phyloP scores from a whole-genome alignment of 2,888 invertebrate genomes.

The Lepas anatifera region DNA sequence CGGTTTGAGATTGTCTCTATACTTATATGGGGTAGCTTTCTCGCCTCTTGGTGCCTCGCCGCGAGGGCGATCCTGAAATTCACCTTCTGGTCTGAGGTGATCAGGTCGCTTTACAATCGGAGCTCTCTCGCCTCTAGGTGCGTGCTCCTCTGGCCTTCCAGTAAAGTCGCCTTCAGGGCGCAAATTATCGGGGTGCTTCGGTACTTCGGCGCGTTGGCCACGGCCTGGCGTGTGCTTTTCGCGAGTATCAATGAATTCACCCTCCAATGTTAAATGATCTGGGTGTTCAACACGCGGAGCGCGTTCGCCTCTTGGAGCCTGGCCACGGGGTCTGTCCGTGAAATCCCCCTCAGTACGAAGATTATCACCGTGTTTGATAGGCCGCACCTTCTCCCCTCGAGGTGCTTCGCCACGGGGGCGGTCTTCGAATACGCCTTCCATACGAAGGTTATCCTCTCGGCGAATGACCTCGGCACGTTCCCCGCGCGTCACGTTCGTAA shows the following conservation, averaged over 20 bases:
- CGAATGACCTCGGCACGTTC: constrained; percentile 30
- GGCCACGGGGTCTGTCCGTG: constrained; percentile 24
- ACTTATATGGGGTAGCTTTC: constrained; percentile 24
- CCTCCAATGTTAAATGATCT: constrained; percentile 42
- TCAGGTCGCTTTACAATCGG: not conserved
- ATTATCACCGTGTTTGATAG: constrained; percentile 38
- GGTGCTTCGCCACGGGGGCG: constrained; percentile 33
- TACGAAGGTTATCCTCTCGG: constrained; percentile 40
- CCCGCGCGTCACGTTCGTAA: constrained; percentile 34
- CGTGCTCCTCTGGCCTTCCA: not conserved
- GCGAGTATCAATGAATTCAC: constrained; percentile 34
- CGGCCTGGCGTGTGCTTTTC: constrained; percentile 25
- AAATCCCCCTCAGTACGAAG: constrained; percentile 26
- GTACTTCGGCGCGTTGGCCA: constrained; percentile 21
- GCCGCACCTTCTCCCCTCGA: constrained; percentile 30
- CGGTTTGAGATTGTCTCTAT: constrained; percentile 49
- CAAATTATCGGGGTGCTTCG: constrained; percentile 21
- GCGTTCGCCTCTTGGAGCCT: constrained; percentile 20
- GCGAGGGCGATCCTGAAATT: constrained; percentile 2
- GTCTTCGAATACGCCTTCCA: constrained; percentile 47
- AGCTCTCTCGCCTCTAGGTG: not conserved
- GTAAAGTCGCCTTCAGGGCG: constrained; percentile 40
- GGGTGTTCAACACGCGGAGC: constrained; percentile 23
- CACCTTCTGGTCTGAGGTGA: constrained; percentile 10
- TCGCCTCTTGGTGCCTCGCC: constrained; percentile 26